A percentile compares a stretch with the other conserved stretches of the same genome.
Evolutionary conservation across 2,888 invertebrate genomes (phyloP).

Genomic region (Atherix ibis): DNA sequence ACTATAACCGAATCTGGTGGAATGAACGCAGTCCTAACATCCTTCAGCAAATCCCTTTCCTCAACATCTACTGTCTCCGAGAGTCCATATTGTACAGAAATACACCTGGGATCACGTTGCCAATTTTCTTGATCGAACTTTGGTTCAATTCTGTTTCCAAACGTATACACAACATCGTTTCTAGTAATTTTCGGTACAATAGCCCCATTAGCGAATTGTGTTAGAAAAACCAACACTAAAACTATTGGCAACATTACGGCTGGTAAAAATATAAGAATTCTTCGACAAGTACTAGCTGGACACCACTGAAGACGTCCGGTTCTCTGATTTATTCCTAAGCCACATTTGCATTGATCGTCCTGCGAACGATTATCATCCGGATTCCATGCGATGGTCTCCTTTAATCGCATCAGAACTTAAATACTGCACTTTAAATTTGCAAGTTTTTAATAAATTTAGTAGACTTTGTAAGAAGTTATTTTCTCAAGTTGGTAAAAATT

Average conservation of each 20-base stretch:
- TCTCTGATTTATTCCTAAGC: conserved; percentile 25
- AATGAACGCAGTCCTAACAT: conserved; percentile 45
- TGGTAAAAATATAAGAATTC: conserved; percentile 29
- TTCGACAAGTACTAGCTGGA: conserved; percentile 30
- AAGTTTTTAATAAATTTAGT: no score
- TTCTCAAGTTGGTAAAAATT: no score
- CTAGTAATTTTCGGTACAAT: not conserved
- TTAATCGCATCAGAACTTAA: no score
- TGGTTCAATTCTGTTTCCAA: no score
- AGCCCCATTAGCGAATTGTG: conserved; percentile 23
- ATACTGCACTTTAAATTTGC: no score
- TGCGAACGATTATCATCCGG: conserved; percentile 11
- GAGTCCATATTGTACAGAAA: conserved; percentile 21
- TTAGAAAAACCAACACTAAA: conserved; percentile 23
- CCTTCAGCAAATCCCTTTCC: conserved; percentile 42
- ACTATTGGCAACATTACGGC: conserved; percentile 29
- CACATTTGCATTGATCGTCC: conserved; percentile 12
- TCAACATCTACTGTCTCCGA: conserved; percentile 33
- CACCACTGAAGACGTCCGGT: conserved; percentile 32
- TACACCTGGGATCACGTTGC: conserved; percentile 19
- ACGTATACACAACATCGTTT: not conserved
- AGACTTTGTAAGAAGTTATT: no score
- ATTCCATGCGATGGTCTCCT: no score
- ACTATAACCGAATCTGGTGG: conserved; percentile 38
- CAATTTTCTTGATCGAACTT: not conserved